Evolutionary conservation across 2,113 vertebrate species (phyloP).

Genomic region (Leucopternis melanops): DNA sequence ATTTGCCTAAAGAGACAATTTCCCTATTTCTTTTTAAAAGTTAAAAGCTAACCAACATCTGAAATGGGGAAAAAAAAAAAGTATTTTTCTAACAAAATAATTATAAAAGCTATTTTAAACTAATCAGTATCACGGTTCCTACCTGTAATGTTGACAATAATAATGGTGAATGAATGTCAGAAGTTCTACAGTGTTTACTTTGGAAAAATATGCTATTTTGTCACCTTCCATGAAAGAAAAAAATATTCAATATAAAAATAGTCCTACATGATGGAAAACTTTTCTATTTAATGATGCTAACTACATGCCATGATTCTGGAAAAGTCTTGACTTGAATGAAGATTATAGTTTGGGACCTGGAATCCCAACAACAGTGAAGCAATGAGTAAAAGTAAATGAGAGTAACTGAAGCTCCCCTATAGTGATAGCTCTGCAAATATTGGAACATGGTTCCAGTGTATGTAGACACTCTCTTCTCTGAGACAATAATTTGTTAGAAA

Average conservation of each 20-base stretch:
- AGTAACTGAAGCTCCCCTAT: neutral
- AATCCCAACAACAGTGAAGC: neutral
- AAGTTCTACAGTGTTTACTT: neutral
- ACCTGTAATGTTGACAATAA: neutral
- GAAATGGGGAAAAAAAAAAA: rapidly evolving
- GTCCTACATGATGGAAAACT: neutral
- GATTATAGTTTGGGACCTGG: neutral
- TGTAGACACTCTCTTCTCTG: too few relatives aligned
- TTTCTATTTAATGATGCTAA: neutral
- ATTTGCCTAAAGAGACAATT: neutral
- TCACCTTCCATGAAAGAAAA: neutral
- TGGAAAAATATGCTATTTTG: neutral
- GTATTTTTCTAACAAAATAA: neutral
- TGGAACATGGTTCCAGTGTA: neutral
- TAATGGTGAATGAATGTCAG: neutral
- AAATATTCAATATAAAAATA: neutral
- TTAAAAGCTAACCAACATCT: neutral
- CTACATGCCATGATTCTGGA: neutral
- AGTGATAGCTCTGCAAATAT: neutral
- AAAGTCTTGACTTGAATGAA: neutral
- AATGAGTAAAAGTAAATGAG: neutral
- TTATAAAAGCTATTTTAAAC: neutral
- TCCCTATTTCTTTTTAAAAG: neutral
- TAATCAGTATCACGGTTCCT: neutral
- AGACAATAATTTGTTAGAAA: neutral